Evolutionary conservation across 2,113 vertebrate species (phyloP).

Genomic region (Phoenicopterus ruber): DNA sequence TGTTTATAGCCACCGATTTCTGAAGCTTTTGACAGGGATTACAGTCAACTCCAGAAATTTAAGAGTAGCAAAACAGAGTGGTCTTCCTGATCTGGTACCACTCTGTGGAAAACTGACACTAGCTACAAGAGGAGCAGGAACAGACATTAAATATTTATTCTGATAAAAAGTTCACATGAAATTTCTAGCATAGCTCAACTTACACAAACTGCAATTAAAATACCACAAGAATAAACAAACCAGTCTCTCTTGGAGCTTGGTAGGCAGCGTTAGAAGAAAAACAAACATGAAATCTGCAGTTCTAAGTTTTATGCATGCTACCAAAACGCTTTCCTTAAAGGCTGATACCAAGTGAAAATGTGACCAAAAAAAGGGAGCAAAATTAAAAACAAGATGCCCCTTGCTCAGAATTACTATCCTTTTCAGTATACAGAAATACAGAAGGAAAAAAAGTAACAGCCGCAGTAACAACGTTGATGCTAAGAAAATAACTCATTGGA

Average conservation of each 20-base stretch:
- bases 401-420: not conserved
- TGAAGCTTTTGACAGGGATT: not conserved
- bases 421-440: not conserved
- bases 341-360: not conserved
- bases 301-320: not conserved
- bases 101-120: not conserved
- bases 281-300: not conserved
- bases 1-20: not conserved
- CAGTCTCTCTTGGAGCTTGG: not conserved
- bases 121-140: not conserved
- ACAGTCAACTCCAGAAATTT: not conserved
- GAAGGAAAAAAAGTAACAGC: not conserved
- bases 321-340: not conserved
- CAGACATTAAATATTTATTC: slow-evolving; percentile 48
- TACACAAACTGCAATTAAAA: slow-evolving; percentile 59
- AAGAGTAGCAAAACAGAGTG: not conserved
- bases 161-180: slow-evolving; percentile 40
- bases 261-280: slow-evolving; percentile 31
- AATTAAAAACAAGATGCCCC: not conserved
- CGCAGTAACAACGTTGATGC: not conserved
- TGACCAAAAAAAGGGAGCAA: not conserved
- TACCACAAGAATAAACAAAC: slow-evolving; percentile 56
- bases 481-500: not conserved
- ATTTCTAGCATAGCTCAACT: slow-evolving; percentile 47
- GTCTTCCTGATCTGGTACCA: not conserved